Base-by-base conservation (phyloP, 2,797 vertebrate species). In the Falco columbarius region DNA sequence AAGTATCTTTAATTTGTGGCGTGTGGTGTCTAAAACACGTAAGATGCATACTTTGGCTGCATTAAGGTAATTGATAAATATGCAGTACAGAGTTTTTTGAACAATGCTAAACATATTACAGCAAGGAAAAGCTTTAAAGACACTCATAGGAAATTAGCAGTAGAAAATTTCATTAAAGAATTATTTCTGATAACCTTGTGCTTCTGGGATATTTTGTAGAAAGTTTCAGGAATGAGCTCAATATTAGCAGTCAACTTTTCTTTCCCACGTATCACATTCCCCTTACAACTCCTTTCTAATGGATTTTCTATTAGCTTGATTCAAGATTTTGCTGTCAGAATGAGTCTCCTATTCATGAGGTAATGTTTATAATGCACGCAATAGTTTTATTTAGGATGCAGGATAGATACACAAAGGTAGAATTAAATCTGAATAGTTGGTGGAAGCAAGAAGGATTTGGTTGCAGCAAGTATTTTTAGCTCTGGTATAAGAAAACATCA, bases 401-500 rank as follows among this genome's bases (percentile, higher is more conserved):
- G 65, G 34, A 73, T 2, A 73, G 65, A 55, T 21, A 73, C 13
- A 81, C 24, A 68, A 66, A 87, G 18, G 51, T 44, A 87, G 75
- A 89, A 91, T 44, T 75, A 74, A 65, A 72, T 20, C 49, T 9
- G 30, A 89, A 44, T 6, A 87, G 42, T 59, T n/a, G 52, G 55
- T 71, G 46, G 63, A 80, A 89, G 42, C 59, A 90, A 87, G 47
- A 96, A 76, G 24, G 8, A 83, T 59, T 83, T 93, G 76, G 58
- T 86, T 79, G 55, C 46, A 84, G n/a, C 24, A 81, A 93, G 63
- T 65, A 86, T 47, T 95, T 92, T 93, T 74, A 92, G 61, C 54
- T 44, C 40, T 77, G 51, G 72, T 7, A 4, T 85, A 83, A 81
- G 75, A 86, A 89, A 90, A 47, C 81, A 86, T 14, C 85, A 86